phyloP scores from a whole-genome alignment of 2,113 vertebrate species.

The Psilopsiagon aymara region DNA sequence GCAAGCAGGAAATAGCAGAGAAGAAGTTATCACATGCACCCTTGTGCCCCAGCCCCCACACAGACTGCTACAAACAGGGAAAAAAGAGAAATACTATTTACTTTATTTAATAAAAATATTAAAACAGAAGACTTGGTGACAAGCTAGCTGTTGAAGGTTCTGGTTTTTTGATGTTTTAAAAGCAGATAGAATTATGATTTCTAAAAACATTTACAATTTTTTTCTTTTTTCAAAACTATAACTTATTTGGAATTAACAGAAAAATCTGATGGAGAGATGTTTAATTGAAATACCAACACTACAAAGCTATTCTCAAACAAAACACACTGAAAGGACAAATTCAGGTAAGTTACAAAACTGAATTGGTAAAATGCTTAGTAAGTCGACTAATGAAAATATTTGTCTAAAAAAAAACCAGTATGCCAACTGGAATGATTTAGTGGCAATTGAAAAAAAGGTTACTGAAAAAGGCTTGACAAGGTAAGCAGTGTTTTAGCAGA shows the following conservation, averaged over 20 bases:
- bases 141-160: not conserved
- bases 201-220: not conserved
- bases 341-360: not conserved
- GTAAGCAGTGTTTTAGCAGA: not conserved
- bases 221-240: not conserved
- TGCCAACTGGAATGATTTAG: not conserved
- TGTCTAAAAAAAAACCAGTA: not conserved
- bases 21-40: not conserved
- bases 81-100: not conserved
- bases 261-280: rapidly evolving
- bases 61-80: not conserved
- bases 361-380: not conserved
- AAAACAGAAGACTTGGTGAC: not conserved
- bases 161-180: not conserved
- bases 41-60: rapidly evolving
- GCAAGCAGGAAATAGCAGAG: not conserved
- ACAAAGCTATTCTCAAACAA: not conserved
- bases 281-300: not conserved
- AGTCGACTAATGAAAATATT: not conserved
- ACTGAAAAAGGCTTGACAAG: not conserved
- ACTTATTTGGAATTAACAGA: not conserved
- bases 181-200: not conserved
- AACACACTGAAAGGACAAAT: not conserved
- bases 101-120: not conserved
- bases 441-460: not conserved